phyloP scores from a whole-genome alignment of 2,888 invertebrate genomes.

The Heliconius erato region DNA sequence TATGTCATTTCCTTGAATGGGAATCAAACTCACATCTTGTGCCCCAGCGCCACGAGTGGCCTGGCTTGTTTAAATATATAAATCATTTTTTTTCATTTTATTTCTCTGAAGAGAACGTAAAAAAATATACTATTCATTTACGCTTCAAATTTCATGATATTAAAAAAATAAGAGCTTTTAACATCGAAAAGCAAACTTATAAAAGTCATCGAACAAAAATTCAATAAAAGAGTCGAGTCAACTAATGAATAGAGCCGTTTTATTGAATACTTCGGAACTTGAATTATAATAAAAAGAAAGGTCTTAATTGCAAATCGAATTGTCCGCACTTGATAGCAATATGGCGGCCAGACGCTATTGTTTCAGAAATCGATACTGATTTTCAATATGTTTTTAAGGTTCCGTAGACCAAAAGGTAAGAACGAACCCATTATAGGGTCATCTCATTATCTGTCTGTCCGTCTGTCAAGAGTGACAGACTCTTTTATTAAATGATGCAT shows the following conservation, averaged over 20 bases:
- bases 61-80: neutral
- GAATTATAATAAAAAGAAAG: constrained; percentile 40
- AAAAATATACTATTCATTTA: neutral
- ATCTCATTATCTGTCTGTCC: no score
- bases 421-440: no score
- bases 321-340: constrained; percentile 42
- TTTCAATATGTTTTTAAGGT: constrained; percentile 17
- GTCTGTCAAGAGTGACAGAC: no score
- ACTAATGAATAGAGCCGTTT: constrained; percentile 38
- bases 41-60: no score
- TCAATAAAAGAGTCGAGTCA: constrained; percentile 32
- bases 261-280: constrained; percentile 38
- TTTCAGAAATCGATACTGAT: constrained; percentile 44
- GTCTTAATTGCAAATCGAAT: constrained; percentile 46
- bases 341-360: constrained; percentile 48
- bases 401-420: no score
- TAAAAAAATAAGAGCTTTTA: constrained; percentile 26
- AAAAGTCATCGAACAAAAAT: constrained; percentile 30
- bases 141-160: constrained; percentile 3
- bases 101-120: neutral
- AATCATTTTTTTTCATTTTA: neutral
- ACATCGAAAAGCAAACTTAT: constrained; percentile 34
- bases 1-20: no score
- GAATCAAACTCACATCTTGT: no score
- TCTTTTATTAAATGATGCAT: no score